Conservation (phyloP, 2,888 invertebrate species). For the Acronicta leporina region DNA sequence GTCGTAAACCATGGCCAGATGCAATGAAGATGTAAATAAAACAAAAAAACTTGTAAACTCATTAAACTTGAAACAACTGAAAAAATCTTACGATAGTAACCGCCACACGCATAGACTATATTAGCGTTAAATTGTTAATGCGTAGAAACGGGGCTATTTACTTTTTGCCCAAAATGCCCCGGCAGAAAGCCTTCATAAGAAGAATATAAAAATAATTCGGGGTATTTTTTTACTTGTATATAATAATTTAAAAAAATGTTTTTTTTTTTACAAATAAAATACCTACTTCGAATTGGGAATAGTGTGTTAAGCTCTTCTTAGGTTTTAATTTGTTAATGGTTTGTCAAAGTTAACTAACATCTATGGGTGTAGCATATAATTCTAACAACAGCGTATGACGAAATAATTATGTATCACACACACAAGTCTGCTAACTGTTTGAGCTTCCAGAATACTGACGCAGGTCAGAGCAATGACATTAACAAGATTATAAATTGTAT, state of each 20-base stretch:
- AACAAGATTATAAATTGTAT: not conserved
- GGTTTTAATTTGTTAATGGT: no score
- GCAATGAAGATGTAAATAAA: slow-evolving; percentile 60
- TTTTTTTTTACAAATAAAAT: no score
- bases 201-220: no score
- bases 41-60: slow-evolving; percentile 48
- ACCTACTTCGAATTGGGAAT: no score
- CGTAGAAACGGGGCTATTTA: no score
- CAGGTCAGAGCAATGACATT: not conserved
- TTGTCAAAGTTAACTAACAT: not conserved
- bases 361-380: not conserved
- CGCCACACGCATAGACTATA: not conserved
- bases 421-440: not conserved
- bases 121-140: not conserved
- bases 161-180: no score
- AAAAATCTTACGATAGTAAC: slow-evolving; percentile 16
- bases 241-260: no score
- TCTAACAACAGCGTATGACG: not conserved
- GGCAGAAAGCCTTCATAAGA: no score
- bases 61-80: slow-evolving; percentile 47
- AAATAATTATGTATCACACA: not conserved
- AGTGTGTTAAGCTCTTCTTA: no score
- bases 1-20: slow-evolving; percentile 61
- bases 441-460: not conserved
- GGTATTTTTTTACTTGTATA: no score